phyloP scores from a whole-genome alignment of 2,888 invertebrate genomes.

The Acanthosepion pharaonis region DNA sequence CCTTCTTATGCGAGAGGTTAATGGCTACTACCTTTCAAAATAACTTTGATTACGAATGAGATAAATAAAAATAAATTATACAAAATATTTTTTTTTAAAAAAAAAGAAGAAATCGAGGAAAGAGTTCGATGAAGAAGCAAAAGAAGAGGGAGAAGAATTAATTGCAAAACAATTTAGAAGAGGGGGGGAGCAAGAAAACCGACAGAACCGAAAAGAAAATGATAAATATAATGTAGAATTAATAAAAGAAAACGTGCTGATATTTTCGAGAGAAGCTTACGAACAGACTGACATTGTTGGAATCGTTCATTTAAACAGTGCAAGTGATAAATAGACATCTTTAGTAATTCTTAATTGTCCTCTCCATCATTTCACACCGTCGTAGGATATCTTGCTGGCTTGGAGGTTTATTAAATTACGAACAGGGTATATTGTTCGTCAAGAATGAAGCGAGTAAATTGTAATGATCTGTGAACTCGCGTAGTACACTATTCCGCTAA shows the following conservation, averaged over 20 bases:
- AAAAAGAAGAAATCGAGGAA: not conserved
- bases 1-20: too few species aligned
- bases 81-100: too few species aligned
- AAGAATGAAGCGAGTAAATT: too few species aligned
- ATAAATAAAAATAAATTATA: too few species aligned
- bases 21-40: too few species aligned
- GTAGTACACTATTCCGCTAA: too few species aligned
- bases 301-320: not conserved
- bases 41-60: too few species aligned
- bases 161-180: not conserved
- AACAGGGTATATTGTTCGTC: not conserved
- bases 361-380: not conserved
- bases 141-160: not conserved
- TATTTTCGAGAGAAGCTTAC: not conserved
- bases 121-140: not conserved
- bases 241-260: not conserved
- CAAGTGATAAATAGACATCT: not conserved
- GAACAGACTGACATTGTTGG: not conserved
- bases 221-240: not conserved
- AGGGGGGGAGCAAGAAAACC: not conserved
- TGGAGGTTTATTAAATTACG: slow-evolving; percentile 2
- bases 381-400: not conserved
- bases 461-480: too few species aligned
- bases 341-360: not conserved
- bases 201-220: too few species aligned